A percentile compares a stretch with the other conserved stretches of the same genome.
Evolutionary conservation across 2,797 vertebrate species (phyloP).

Genomic region (Megalops cyprinoides): DNA sequence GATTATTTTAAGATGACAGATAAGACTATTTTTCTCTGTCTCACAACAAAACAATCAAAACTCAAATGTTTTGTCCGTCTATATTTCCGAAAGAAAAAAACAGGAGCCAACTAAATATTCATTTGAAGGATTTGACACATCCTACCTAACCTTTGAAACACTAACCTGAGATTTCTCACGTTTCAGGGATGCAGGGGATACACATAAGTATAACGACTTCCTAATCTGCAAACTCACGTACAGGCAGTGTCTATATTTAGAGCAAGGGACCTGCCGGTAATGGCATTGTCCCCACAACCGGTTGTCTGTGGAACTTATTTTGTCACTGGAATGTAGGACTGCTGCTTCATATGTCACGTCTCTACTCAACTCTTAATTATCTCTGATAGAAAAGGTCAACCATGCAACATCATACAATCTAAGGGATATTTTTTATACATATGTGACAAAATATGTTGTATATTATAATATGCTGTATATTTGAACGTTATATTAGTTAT

Average conservation of each 20-base stretch:
- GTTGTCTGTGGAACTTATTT: background rate
- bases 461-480: too few relatives aligned
- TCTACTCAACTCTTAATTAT: too few relatives aligned
- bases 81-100: too few relatives aligned
- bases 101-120: background rate
- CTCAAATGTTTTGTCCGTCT: too few relatives aligned
- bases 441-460: too few relatives aligned
- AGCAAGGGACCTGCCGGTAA: background rate
- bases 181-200: background rate
- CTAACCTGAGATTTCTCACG: background rate
- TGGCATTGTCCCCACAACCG: background rate
- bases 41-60: too few relatives aligned
- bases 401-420: too few relatives aligned
- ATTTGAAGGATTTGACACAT: background rate
- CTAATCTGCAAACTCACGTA: background rate
- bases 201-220: background rate
- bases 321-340: background rate
- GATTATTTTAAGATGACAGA: too few relatives aligned
- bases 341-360: background rate
- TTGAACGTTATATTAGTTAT: too few relatives aligned
- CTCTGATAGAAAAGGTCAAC: too few relatives aligned
- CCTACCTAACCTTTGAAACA: background rate
- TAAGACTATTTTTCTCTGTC: too few relatives aligned
- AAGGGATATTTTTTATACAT: too few relatives aligned
- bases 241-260: background rate